phyloP scores from a whole-genome alignment of 2,888 invertebrate genomes.

The Cryptocephalus moraei region DNA sequence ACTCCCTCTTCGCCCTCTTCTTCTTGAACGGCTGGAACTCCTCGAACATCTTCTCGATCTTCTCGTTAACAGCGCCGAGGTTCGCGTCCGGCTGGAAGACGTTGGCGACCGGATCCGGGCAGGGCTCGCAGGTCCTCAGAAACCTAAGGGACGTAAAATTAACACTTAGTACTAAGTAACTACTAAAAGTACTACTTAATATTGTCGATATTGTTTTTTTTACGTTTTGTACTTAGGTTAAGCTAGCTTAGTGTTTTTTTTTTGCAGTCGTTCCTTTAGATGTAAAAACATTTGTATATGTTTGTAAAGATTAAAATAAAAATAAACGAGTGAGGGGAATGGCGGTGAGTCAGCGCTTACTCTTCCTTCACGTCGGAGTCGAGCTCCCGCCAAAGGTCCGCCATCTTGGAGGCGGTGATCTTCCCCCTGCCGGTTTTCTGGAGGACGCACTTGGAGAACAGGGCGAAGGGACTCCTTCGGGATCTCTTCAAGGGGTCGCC shows the following conservation, averaged over 20 bases:
- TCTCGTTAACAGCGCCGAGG: conserved; percentile 80
- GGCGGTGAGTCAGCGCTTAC: conserved; percentile 28
- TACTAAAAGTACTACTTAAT: too few relatives aligned
- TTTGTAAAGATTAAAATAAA: too few relatives aligned
- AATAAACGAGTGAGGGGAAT: conserved; percentile 5
- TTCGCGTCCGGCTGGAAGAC: conserved; percentile 61
- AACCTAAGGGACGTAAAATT: conserved; percentile 23
- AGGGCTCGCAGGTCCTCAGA: conserved; percentile 29
- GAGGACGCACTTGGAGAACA: conserved; percentile 47
- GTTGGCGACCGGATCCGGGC: conserved; percentile 68
- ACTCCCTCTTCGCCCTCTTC: conserved; percentile 33
- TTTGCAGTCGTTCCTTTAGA: too few relatives aligned
- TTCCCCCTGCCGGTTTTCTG: conserved; percentile 41
- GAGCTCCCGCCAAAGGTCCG: conserved; percentile 56
- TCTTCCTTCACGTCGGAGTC: conserved; percentile 48
- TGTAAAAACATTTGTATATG: too few relatives aligned
- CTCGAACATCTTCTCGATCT: conserved; percentile 57
- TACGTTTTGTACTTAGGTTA: too few relatives aligned
- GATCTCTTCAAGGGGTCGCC: conserved; percentile 39
- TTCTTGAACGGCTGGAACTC: conserved; percentile 37
- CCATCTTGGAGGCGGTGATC: conserved; percentile 42
- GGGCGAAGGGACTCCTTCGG: conserved; percentile 47
- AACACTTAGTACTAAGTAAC: too few relatives aligned
- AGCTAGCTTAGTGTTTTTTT: too few relatives aligned
- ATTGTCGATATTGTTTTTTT: too few relatives aligned